Percentiles rank a stretch among this genome's conserved stretches.
These are phyloP conservation scores for Clavelina lepadiformis DNA, from an alignment of 23 tunicate genomes.

Conservation along the genomic window DNA sequence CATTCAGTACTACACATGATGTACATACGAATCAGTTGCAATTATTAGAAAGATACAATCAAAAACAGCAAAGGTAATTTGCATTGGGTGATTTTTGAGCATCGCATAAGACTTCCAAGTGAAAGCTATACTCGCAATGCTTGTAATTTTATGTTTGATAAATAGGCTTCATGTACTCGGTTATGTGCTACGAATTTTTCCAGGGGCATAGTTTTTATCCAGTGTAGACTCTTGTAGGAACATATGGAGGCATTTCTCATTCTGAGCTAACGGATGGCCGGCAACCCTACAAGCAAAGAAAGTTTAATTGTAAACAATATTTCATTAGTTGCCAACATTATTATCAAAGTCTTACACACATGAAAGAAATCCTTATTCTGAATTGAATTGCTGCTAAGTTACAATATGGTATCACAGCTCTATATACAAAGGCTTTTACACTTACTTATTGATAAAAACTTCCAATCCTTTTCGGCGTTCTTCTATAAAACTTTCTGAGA, in stretches of 20 bases:
- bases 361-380: not conserved
- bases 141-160: too few species aligned
- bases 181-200: conserved; percentile 70
- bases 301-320: not conserved
- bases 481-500: conserved; percentile 76
- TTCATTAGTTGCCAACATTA: not conserved
- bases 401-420: not conserved
- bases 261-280: conserved; percentile 98
- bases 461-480: conserved; percentile 88
- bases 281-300: conserved; percentile 57
- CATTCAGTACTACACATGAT: too few species aligned
- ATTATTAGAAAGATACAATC: too few species aligned
- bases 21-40: too few species aligned
- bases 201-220: conserved; percentile 81
- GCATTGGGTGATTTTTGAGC: too few species aligned
- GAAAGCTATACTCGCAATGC: too few species aligned
- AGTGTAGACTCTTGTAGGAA: conserved; percentile 69
- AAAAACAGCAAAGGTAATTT: too few species aligned
- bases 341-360: not conserved
- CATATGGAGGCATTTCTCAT: conserved; percentile 89
- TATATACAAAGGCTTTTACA: not conserved
- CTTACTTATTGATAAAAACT: conserved; percentile 92
- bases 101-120: too few species aligned
- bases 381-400: not conserved
- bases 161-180: too few species aligned